Evolutionary conservation across 1,140 invertebrate species (phyloP), one percentile per base, ranked within the genome.

Genomic region (Aplysia californica): DNA sequence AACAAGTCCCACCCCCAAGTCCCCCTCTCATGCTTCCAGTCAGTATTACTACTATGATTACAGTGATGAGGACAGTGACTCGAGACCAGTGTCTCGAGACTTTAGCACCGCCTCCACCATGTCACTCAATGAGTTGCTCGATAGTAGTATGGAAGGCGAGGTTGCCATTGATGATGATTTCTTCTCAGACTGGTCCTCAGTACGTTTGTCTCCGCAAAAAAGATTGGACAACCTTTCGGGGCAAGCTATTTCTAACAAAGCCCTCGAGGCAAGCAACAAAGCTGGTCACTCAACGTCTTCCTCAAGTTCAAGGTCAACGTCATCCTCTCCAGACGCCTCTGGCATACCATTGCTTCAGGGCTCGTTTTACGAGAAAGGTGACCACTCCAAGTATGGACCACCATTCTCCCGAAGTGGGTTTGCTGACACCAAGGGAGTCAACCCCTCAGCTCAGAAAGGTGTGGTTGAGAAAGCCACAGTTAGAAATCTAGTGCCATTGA

Each of bases 1-100:
- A 18, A 2, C 39, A 35, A 29, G 33, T 20, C 64, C 44, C n/a
- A 38, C 58, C 39, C 72, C 41, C 56, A 75, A 64, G 68, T 73
- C 44, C 71, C 71, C 1, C 31, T 78, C 41, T 74, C 80, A 6
- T 70, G 66, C 26, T 80, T 76, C 38, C 5, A 79, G 79, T 59
- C 81, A 85, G 74, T 87, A 87, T 73, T 87, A 85, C 68, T 87
- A 85, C 71, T 86, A 87, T 75, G 86, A 87, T 41, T 87, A 85
- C 77, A 87, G 84, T 77, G 85, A 86, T 77, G 85, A 86, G 67
- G 85, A 87, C 61, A 84, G 82, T 77, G 86, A 87, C 76, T 80
- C 83, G 38, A 70, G 84, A n/a, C 82, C 81, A 33, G 73, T 83
- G 41, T 84, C 85, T 10, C 78, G 78, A 59, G 80, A 86, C 31